Evolutionary conservation across 2,888 invertebrate genomes (phyloP).

Genomic region (Hypsopygia costalis): DNA sequence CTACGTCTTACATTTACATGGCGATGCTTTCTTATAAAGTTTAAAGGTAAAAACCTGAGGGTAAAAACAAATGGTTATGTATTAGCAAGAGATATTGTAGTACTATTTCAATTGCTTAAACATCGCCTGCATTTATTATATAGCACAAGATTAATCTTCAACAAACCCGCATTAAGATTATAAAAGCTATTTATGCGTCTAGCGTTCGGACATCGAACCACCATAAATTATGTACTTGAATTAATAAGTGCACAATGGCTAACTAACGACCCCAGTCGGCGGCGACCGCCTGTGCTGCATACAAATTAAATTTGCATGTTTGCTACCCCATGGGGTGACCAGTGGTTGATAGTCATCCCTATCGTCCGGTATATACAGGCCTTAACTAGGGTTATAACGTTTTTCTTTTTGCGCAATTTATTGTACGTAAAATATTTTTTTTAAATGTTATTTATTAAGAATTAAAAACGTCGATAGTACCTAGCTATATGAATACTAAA

Average conservation of each 20-base stretch:
- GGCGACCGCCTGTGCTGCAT: conserved; percentile 49
- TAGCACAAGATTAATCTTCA: background rate
- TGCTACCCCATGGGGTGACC: conserved; percentile 45
- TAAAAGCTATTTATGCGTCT: conserved; percentile 67
- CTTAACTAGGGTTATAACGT: background rate
- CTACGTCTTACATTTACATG: no score
- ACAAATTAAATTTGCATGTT: conserved; percentile 75
- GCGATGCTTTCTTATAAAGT: no score
- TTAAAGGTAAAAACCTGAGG: no score
- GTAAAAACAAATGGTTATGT: no score
- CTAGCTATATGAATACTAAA: no score
- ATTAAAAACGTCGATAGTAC: no score
- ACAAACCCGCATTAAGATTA: conserved; percentile 67
- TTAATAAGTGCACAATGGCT: conserved; percentile 70
- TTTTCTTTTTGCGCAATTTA: no score
- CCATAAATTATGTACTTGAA: conserved; percentile 71
- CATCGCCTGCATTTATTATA: background rate
- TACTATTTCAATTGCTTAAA: no score
- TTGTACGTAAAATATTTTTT: no score
- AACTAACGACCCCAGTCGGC: conserved; percentile 60
- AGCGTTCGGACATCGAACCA: conserved; percentile 35
- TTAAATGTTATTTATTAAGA: no score
- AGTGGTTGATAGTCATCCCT: conserved; percentile 1
- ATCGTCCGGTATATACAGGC: background rate
- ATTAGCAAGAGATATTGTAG: no score